phyloP scores from a whole-genome alignment of 2,888 invertebrate species.

The Lepidochrysops patricia region DNA sequence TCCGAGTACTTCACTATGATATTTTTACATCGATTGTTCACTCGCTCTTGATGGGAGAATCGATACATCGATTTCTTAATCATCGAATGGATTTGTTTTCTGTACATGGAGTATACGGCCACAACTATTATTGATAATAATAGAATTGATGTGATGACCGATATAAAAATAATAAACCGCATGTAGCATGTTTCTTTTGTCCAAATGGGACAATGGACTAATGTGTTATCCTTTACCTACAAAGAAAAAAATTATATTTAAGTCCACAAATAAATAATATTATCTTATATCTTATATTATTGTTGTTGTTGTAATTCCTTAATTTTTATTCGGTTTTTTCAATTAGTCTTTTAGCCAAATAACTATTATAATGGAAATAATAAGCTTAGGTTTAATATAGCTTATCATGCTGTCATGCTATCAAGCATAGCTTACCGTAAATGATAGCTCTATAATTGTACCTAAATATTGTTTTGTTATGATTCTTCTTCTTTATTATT shows the following conservation, averaged over 20 bases:
- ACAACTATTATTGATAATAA: slow-evolving; percentile 33
- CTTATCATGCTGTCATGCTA: no score
- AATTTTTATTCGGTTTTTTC: no score
- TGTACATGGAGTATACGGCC: slow-evolving; percentile 35
- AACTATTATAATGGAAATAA: no score
- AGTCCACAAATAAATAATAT: no score
- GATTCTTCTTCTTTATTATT: no score
- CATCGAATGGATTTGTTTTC: slow-evolving; percentile 32
- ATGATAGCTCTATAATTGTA: no score
- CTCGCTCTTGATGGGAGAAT: slow-evolving; percentile 21
- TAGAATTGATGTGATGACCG: slow-evolving; percentile 32
- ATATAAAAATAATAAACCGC: slow-evolving; percentile 36
- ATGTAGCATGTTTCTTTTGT: slow-evolving; percentile 39
- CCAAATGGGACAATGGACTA: slow-evolving; percentile 44
- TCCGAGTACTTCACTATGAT: slow-evolving; percentile 44
- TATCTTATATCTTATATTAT: slow-evolving; percentile 4
- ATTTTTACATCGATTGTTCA: slow-evolving; percentile 26
- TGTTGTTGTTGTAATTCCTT: not conserved
- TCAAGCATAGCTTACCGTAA: no score
- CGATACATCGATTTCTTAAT: slow-evolving; percentile 35
- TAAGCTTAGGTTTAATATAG: no score
- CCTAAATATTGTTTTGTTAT: no score
- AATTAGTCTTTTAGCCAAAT: no score
- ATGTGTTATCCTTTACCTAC: slow-evolving; percentile 43
- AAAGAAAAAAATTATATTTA: slow-evolving; percentile 25